Evolutionary conservation across 92 coral and sea anemone genomes (phyloP), one percentile per base, ranked within the genome.

Genomic region (Palythoa grandiflora): DNA sequence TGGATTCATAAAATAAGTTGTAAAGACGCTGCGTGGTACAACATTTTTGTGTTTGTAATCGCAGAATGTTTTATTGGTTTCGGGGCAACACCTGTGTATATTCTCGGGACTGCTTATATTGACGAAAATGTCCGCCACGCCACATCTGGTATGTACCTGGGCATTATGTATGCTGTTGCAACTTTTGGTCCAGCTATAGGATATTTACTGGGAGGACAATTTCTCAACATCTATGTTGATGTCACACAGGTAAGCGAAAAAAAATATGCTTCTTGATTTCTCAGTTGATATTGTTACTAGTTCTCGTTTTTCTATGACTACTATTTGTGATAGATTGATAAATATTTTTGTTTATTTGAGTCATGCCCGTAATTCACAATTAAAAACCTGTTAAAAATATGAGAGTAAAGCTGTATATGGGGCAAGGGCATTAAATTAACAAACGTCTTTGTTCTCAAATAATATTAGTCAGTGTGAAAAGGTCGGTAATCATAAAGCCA

Each of bases 11-110:
- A 80, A 35, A 28, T 75, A 5, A 83, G 68, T 1, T 97, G 99
- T 80, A 90, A 90, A 38, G 92, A 89, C 21, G 90, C 99, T 0
- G 89, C 92, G 0, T 95, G 99, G 99, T 97, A 91, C 66, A 92
- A 96, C 40, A 93, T 97, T 17, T 78, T 97, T 9, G 94, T 93
- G 2, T 97, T 97, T 89, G 93, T 97, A 9, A 73, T 95, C 5
- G 99, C 98, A 9, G 98, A 97, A 87, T 91, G 93, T 78, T 90
- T 95, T 13, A 97, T 97, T 37, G 99, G 99, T 3, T 91, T 96
- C 5, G 99, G 99, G 10, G 99, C 99, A 1, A 95, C 99, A 38
- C 99, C 99, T 1, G 98, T 97, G 2, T 97, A 97, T 68, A 90
- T 92, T 83, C 79, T 97, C 17, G 98, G 99, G 7, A 92, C 98